These are phyloP conservation scores for Nomada hirtipes DNA, from an alignment of 2,888 invertebrate genomes.

Conservation along the genomic window DNA sequence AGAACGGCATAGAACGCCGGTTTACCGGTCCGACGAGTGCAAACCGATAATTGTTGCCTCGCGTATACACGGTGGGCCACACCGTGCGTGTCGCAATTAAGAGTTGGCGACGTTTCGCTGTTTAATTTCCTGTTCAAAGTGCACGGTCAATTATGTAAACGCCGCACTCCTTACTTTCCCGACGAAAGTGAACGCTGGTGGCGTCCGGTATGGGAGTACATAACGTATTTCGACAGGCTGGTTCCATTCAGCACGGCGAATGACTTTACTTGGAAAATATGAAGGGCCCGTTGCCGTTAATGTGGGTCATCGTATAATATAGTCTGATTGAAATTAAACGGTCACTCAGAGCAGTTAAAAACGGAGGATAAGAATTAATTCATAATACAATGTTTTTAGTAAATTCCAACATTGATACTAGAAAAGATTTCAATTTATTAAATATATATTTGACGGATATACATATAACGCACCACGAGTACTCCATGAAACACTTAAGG, in stretches of 20 bases:
- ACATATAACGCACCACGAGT: too few relatives aligned
- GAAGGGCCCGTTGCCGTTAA: too few relatives aligned
- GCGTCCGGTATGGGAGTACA: background rate
- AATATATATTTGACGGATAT: too few relatives aligned
- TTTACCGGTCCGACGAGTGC: constrained; percentile 15
- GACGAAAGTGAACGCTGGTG: constrained; percentile 18
- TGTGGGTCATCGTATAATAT: too few relatives aligned
- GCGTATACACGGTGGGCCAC: background rate
- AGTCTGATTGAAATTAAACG: too few relatives aligned
- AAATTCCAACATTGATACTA: too few relatives aligned
- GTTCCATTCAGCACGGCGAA: background rate
- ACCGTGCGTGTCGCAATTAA: constrained; percentile 22
- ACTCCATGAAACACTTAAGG: background rate
- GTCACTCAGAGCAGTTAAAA: too few relatives aligned
- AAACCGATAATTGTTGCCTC: constrained; percentile 35
- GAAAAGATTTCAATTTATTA: too few relatives aligned
- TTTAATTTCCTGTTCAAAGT: constrained; percentile 31
- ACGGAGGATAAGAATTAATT: too few relatives aligned
- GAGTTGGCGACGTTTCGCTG: background rate
- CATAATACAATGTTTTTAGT: too few relatives aligned
- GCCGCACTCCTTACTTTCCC: constrained; percentile 17
- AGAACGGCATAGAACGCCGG: background rate
- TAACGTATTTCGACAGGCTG: background rate
- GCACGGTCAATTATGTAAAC: constrained; percentile 23
- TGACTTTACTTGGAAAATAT: too few relatives aligned